phyloP scores from a whole-genome alignment of 2,113 vertebrate genomes.

The Paralichthys olivaceus region DNA sequence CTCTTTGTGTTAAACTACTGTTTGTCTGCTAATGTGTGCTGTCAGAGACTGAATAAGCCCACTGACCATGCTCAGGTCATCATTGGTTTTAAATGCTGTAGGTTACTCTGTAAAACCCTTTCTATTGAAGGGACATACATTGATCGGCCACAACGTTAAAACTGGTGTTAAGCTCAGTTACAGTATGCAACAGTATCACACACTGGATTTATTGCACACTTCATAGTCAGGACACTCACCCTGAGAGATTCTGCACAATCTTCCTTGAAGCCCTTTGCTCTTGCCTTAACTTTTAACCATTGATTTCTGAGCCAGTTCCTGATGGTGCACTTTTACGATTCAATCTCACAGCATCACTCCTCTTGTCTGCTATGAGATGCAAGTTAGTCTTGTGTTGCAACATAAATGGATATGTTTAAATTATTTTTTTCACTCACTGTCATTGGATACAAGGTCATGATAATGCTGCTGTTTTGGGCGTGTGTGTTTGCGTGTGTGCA shows the following conservation, averaged over 20 bases:
- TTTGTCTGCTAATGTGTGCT: conserved; percentile 61
- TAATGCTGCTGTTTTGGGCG: conserved; percentile 1
- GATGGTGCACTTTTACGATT: conserved; percentile 42
- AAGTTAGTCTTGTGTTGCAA: conserved; percentile 28
- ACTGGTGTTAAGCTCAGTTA: background rate
- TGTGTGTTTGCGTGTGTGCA: background rate
- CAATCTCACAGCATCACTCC: conserved; percentile 17
- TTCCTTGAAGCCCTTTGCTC: background rate
- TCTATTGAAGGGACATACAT: background rate
- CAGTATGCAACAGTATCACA: background rate
- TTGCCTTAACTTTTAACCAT: background rate
- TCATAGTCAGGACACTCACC: background rate
- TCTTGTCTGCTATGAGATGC: conserved; percentile 34
- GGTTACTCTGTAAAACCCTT: background rate
- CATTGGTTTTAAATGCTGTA: background rate
- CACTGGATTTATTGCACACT: background rate
- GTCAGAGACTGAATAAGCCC: conserved; percentile 65
- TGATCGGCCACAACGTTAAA: background rate
- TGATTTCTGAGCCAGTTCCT: conserved; percentile 54
- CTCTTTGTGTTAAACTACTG: conserved; percentile 20
- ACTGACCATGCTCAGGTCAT: background rate
- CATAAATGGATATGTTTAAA: background rate
- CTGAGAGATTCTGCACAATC: background rate
- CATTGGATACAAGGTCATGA: background rate
- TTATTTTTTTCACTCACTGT: background rate